Evolutionary conservation across 2,113 vertebrate genomes (phyloP).

Genomic region (Ursus arctos): DNA sequence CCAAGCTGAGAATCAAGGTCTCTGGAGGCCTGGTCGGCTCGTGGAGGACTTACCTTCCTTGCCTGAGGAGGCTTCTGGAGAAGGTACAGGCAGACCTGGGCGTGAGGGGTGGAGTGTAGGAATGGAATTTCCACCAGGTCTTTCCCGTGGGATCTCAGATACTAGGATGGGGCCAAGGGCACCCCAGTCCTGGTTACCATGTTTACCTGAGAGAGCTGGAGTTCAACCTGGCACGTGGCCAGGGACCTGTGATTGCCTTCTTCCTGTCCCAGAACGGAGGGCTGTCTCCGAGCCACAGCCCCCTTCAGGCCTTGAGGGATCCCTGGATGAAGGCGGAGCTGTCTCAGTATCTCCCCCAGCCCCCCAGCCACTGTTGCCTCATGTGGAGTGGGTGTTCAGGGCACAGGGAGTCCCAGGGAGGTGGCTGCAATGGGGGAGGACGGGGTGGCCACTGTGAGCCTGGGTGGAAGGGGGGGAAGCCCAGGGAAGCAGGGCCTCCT

Average conservation of each 20-base stretch:
- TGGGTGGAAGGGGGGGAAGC: neutral
- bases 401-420: neutral
- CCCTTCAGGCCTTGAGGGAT: neutral
- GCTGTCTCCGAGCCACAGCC: neutral
- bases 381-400: neutral
- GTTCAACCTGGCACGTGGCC: neutral
- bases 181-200: neutral
- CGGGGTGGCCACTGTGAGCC: neutral
- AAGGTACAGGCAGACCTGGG: neutral
- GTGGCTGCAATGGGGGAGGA: neutral
- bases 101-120: neutral
- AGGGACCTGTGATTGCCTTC: neutral
- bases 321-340: neutral
- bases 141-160: neutral
- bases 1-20: neutral
- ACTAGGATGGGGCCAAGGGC: neutral
- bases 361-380: neutral
- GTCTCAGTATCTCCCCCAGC: neutral
- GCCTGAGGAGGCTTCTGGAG: neutral
- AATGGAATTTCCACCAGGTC: neutral
- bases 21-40: neutral
- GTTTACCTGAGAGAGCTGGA: neutral
- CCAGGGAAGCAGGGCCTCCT: neutral
- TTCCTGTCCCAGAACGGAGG: neutral
- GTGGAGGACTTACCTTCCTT: neutral